Percentiles rank a stretch among this genome's conserved stretches.
Conservation (phyloP, 2,113 vertebrate species). For the Pampusana beccarii region DNA sequence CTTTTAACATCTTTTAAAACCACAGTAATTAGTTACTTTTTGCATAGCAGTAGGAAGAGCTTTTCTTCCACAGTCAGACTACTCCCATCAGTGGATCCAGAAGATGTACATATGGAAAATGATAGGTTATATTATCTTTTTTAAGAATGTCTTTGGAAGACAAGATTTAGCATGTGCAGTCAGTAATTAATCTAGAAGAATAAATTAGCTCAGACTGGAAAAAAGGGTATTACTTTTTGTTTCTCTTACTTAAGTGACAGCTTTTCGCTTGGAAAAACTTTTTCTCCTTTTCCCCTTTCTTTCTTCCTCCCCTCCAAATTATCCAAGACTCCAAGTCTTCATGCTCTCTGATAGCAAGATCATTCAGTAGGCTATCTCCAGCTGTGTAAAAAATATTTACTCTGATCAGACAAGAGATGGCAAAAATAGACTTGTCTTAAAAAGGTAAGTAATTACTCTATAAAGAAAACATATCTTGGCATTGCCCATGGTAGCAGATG, state of each 20-base stretch:
- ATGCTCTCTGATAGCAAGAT: neutral
- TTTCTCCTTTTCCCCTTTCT: neutral
- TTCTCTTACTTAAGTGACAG: neutral
- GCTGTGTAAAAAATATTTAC: neutral
- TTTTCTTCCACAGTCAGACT: neutral
- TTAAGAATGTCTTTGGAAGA: neutral
- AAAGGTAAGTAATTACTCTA: neutral
- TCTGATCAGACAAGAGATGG: neutral
- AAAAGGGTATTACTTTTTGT: neutral
- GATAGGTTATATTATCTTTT: neutral
- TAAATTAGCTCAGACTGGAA: neutral
- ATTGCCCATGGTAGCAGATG: fast-evolving
- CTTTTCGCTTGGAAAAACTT: neutral
- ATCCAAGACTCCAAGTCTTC: neutral
- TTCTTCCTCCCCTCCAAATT: neutral
- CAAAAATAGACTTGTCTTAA: neutral
- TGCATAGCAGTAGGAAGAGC: neutral
- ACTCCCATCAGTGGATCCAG: neutral
- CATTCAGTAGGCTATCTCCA: neutral
- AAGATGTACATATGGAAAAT: neutral
- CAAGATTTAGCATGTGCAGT: neutral
- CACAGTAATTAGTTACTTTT: neutral
- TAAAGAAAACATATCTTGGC: neutral
- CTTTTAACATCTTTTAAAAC: neutral
- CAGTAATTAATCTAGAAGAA: neutral